Evolutionary conservation across 2,113 vertebrate species (phyloP), one percentile per base, ranked within the genome.

Genomic region (Syngnathoides biaculeatus): DNA sequence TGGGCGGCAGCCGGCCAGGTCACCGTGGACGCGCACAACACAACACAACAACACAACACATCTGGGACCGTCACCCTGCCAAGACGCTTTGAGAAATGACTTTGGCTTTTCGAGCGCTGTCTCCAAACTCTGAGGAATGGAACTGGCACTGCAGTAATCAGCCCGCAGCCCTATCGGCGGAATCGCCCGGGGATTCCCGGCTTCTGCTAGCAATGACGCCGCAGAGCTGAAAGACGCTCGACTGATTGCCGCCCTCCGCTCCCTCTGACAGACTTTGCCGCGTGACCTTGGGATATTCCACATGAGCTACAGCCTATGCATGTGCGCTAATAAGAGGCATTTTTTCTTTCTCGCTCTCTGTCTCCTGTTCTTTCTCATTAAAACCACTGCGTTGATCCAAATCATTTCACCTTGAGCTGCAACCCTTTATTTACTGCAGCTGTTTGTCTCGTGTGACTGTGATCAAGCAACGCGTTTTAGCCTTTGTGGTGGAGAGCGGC

Each of bases 201-300:
- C 79, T 69, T 52, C 20, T 72, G 74, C 74, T 66, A 62, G 73
- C 78, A 65, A 69, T 67, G 77, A 84, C 69, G 79, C 79, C 78
- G 80, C 69, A 81, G 58, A 79, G 82, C 78, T 64, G 77, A 14
- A 52, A 53, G 76, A 77, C 72, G 77, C 79, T 74, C 57, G 52
- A 72, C 71, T 72, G 78, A 79, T 79, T 77, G 64, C 64, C n/a
- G n/a, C 78, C 58, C 65, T 65, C 70, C 63, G 66, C 68, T 76
- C 67, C 40, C 57, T 79, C 78, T 85, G 81, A 85, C 85, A 89
- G 68, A 84, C 79, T 87, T 84, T 85, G 59, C 67, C 66, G 68
- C 79, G 62, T 86, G 89, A 90, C 86, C 87, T 90, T 90, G 85
- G 84, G 59, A 79, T 75, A 70, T 55, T 68, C 71, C 71, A 67